Evolutionary conservation across 2,797 vertebrate species (phyloP).

Genomic region (Benthosema pterotum): DNA sequence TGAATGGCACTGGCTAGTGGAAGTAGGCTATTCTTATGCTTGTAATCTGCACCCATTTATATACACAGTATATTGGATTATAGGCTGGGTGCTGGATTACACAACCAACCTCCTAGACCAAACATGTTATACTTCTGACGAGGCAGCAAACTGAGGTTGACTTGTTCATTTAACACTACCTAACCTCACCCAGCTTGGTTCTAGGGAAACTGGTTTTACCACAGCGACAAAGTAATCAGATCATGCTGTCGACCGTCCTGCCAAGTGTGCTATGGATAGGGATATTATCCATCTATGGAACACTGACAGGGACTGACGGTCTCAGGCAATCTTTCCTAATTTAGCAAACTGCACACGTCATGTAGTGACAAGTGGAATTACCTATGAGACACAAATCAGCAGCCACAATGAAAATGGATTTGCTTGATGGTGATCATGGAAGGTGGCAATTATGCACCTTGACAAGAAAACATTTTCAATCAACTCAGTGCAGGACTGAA

Average conservation of each 20-base stretch:
- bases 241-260: background rate
- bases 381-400: too few species aligned
- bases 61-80: conserved; percentile 57
- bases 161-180: background rate
- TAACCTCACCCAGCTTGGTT: conserved; percentile 14
- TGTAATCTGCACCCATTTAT: conserved; percentile 69
- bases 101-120: conserved; percentile 12
- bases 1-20: conserved; percentile 8
- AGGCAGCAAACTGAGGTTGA: background rate
- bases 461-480: background rate
- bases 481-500: too few species aligned
- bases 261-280: background rate
- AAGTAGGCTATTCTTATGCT: conserved; percentile 22
- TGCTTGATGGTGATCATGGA: background rate
- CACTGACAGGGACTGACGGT: background rate
- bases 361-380: too few species aligned
- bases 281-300: background rate
- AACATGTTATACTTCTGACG: conserved; percentile 22
- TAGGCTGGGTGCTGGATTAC: conserved; percentile 43
- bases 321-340: background rate
- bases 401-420: too few species aligned
- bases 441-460: background rate
- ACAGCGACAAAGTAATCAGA: background rate
- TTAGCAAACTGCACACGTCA: background rate
- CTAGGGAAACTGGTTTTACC: conserved; percentile 47